A percentile compares a stretch with the other conserved stretches of the same genome.
Evolutionary conservation across 2,113 vertebrate species (phyloP).

Genomic region (Heterotis niloticus): DNA sequence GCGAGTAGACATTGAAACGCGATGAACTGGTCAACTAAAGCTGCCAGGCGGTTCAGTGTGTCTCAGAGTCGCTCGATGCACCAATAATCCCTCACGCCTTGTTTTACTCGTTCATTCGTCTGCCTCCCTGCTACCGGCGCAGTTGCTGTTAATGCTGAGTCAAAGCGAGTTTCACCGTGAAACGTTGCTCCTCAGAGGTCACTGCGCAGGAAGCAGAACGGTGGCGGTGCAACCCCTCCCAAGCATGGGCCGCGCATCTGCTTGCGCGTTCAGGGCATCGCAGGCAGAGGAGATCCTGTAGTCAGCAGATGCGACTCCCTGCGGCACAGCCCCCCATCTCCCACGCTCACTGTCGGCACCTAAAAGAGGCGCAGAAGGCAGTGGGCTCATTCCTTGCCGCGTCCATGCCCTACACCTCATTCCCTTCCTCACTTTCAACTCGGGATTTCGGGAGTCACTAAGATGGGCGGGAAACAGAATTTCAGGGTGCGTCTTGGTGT

Average conservation of each 20-base stretch:
- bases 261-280: no score
- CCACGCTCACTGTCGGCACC: background rate
- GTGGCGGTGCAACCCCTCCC: no score
- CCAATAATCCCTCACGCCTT: background rate
- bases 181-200: no score
- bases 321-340: background rate
- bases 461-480: background rate
- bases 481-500: background rate
- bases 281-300: background rate
- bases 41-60: background rate
- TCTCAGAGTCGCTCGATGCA: background rate
- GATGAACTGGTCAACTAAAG: slow-evolving; percentile 18
- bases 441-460: no score
- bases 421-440: no score
- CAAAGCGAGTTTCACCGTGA: no score
- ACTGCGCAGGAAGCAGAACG: no score
- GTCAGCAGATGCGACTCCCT: background rate
- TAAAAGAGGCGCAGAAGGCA: background rate
- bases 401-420: background rate
- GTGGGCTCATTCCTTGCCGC: background rate
- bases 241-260: no score
- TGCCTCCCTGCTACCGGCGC: no score
- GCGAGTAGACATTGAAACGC: slow-evolving; percentile 2
- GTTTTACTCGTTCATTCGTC: no score
- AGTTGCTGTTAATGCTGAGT: no score